phyloP scores from a whole-genome alignment of 2,888 invertebrate genomes.

The Lagria hirta region DNA sequence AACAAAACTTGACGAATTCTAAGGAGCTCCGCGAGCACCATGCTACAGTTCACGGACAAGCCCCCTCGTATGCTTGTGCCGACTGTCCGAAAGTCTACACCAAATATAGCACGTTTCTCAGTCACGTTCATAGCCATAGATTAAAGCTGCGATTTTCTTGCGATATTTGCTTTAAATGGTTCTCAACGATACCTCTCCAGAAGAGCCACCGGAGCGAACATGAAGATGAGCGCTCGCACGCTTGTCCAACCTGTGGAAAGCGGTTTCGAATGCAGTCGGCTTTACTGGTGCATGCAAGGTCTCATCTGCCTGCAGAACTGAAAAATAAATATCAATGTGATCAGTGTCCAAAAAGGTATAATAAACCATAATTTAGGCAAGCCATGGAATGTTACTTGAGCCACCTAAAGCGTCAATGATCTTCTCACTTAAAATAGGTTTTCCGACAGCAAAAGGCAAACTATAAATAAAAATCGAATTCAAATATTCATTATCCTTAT shows the following conservation, averaged over 20 bases:
- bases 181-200: conserved; percentile 52
- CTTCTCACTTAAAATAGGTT: too few relatives aligned
- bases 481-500: too few relatives aligned
- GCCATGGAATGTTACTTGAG: too few relatives aligned
- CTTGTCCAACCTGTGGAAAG: conserved; percentile 60
- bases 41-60: conserved; percentile 63
- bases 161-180: conserved; percentile 61
- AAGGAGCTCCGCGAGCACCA: conserved; percentile 63
- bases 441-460: too few relatives aligned
- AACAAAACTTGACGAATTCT: conserved; percentile 53
- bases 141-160: conserved; percentile 60
- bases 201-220: conserved; percentile 57
- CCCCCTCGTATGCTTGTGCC: conserved; percentile 65
- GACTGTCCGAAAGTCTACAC: conserved; percentile 66
- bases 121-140: conserved; percentile 64
- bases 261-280: conserved; percentile 60
- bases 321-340: conserved; percentile 63
- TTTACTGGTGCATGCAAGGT: conserved; percentile 58
- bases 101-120: conserved; percentile 64
- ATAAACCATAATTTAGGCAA: too few relatives aligned
- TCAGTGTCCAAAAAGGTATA: conserved; percentile 60
- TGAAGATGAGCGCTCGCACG: conserved; percentile 56
- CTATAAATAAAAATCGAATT: too few relatives aligned
- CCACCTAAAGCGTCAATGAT: too few relatives aligned
- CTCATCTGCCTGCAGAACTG: conserved; percentile 60